phyloP scores from a whole-genome alignment of 2,888 invertebrate species.

The Chloroclysta siterata region DNA sequence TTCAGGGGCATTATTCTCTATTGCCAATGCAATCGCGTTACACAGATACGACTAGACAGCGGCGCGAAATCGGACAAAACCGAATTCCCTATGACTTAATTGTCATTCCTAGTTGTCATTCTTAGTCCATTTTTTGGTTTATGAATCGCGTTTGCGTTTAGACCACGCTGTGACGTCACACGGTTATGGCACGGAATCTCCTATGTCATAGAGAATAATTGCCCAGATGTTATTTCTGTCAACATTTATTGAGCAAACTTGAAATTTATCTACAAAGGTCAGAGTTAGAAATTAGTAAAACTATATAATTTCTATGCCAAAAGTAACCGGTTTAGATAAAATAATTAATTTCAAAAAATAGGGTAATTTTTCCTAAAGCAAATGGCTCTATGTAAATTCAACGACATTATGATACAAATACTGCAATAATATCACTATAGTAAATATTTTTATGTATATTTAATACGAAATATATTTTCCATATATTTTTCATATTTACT shows the following conservation, averaged over 20 bases:
- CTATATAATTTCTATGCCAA: background rate
- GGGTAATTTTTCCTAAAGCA: slow-evolving; percentile 4
- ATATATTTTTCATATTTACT: slow-evolving; percentile 44
- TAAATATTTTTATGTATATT: slow-evolving; percentile 28
- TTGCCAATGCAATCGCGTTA: too few species aligned
- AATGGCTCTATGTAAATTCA: slow-evolving; percentile 30
- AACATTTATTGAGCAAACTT: background rate
- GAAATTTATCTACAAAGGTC: background rate
- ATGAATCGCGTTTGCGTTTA: too few species aligned
- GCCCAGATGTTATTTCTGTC: background rate
- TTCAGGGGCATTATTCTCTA: too few species aligned
- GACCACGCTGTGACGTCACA: too few species aligned
- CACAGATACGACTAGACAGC: too few species aligned
- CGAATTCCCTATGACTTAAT: too few species aligned
- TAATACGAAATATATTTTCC: slow-evolving; percentile 37
- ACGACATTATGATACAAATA: slow-evolving; percentile 29
- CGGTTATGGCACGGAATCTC: too few species aligned
- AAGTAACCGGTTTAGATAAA: background rate
- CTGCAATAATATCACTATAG: slow-evolving; percentile 34
- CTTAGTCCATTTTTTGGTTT: too few species aligned
- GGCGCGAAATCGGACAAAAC: too few species aligned
- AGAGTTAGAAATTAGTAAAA: background rate
- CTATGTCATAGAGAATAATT: too few species aligned
- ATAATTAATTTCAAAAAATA: background rate
- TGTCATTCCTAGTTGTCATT: too few species aligned